Evolutionary conservation across 2,113 vertebrate species (phyloP).

Genomic region (Speoplatyrhinus poulsoni): DNA sequence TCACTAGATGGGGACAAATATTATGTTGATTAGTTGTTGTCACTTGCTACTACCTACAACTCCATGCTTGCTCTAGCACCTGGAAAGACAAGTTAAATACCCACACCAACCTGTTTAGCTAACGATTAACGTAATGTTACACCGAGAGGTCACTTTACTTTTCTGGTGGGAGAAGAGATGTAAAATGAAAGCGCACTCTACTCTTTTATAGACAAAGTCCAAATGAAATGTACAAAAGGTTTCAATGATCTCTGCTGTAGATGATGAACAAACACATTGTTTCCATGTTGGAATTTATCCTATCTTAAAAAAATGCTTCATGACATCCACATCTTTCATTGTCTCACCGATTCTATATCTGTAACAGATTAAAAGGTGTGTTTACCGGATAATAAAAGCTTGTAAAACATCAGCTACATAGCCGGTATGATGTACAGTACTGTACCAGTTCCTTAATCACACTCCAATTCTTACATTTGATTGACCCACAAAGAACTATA

Average conservation of each 20-base stretch:
- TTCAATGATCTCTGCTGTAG: constrained; percentile 14
- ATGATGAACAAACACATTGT: constrained; percentile 22
- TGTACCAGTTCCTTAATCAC: no score
- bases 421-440: no score
- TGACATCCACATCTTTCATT: neutral
- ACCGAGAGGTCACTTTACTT: neutral
- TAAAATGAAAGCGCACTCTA: neutral
- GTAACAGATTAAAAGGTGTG: no score
- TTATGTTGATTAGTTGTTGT: neutral
- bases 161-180: neutral
- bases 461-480: no score
- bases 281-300: constrained; percentile 10
- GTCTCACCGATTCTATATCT: neutral
- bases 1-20: constrained; percentile 50
- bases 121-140: constrained; percentile 14
- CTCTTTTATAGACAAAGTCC: neutral
- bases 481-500: no score
- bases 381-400: no score
- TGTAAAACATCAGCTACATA: no score
- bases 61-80: no score
- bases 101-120: neutral
- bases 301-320: neutral
- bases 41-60: no score
- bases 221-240: neutral
- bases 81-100: constrained; percentile 11